These are phyloP conservation scores for Itoplectis maculator DNA, from an alignment of 2,888 invertebrate genomes.

Conservation along the genomic window DNA sequence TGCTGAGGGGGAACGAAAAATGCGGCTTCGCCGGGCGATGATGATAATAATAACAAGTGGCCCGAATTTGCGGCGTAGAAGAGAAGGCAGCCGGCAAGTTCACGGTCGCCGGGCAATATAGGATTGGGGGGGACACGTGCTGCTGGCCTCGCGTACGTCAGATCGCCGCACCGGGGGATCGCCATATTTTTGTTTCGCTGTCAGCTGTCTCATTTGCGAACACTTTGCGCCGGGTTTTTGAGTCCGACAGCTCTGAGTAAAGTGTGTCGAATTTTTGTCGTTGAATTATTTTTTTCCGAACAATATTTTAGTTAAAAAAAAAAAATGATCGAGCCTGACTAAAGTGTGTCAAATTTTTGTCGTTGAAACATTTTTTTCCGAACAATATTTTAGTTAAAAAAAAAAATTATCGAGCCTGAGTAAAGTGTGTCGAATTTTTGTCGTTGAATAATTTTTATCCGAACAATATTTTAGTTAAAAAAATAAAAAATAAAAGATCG, in stretches of 20 bases:
- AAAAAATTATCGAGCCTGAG: no score
- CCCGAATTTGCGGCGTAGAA: slow-evolving; percentile 72
- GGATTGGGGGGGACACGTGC: slow-evolving; percentile 71
- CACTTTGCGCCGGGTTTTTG: slow-evolving; percentile 17
- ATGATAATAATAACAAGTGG: slow-evolving; percentile 80
- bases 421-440: neutral
- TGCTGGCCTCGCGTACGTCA: slow-evolving; percentile 36
- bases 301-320: no score
- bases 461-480: no score
- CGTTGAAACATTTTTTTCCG: neutral
- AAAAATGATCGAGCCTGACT: no score
- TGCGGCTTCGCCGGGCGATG: neutral
- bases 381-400: no score
- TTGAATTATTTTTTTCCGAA: neutral
- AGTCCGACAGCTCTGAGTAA: neutral
- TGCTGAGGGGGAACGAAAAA: neutral
- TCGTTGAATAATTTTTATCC: neutral
- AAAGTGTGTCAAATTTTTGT: neutral
- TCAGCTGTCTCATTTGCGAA: slow-evolving; percentile 55
- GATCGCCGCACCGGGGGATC: slow-evolving; percentile 35
- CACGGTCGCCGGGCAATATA: slow-evolving; percentile 77
- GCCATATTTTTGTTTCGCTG: slow-evolving; percentile 44
- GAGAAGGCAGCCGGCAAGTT: slow-evolving; percentile 80
- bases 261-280: neutral
- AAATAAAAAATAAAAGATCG: no score